Percentiles rank a stretch among this genome's conserved stretches.
These are phyloP conservation scores for Tricholaema leucomelas DNA, from an alignment of 2,113 vertebrate genomes.

Conservation along the genomic window DNA sequence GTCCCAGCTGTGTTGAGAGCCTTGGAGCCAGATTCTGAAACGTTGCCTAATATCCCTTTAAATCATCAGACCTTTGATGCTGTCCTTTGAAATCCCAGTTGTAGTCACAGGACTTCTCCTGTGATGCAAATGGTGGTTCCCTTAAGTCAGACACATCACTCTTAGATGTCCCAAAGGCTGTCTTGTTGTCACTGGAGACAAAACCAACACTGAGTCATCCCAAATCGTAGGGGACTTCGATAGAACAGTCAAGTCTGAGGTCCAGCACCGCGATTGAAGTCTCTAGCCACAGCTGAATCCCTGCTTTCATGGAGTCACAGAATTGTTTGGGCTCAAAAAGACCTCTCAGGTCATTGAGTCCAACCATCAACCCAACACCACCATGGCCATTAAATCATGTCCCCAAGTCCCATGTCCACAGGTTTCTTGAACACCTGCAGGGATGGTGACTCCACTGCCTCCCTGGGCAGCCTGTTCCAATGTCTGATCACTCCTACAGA, in stretches of 20 bases:
- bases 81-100: background rate
- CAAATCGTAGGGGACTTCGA: background rate
- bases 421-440: too few species aligned
- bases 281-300: background rate
- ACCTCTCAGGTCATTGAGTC: too few species aligned
- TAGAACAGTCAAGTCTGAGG: background rate
- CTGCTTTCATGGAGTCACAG: background rate
- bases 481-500: too few species aligned
- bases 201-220: background rate
- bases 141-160: background rate
- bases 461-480: too few species aligned
- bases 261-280: background rate
- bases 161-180: background rate
- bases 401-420: too few species aligned
- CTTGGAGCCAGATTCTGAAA: background rate
- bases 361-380: too few species aligned
- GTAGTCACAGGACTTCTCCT: background rate
- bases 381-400: too few species aligned
- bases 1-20: background rate
- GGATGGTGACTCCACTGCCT: too few species aligned
- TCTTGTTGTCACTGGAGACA: background rate
- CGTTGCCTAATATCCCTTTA: background rate
- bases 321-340: too few species aligned
- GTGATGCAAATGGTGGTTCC: background rate
- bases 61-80: background rate